Percentiles rank a stretch among this genome's conserved stretches.
Evolutionary conservation across 2,797 vertebrate genomes (phyloP).

Genomic region (Myripristis murdjan): DNA sequence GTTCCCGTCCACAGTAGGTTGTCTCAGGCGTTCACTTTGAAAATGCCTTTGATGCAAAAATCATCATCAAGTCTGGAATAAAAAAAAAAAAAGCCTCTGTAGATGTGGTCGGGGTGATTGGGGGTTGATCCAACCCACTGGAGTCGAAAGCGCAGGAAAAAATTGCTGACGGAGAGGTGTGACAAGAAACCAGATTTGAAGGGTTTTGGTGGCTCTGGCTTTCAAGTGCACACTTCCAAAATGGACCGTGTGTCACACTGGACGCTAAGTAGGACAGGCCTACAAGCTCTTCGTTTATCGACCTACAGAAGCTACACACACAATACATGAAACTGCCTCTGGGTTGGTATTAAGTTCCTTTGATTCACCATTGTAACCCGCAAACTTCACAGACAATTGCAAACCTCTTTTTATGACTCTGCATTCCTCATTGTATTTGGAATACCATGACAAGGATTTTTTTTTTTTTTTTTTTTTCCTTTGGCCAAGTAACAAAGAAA

Average conservation of each 20-base stretch:
- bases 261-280: constrained; percentile 52
- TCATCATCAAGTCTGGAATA: not conserved
- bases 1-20: not conserved
- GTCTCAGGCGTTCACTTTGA: not conserved
- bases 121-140: not conserved
- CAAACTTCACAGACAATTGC: no score
- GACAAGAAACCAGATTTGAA: constrained; percentile 40
- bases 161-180: constrained; percentile 17
- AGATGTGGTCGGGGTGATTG: not conserved
- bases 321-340: constrained; percentile 65
- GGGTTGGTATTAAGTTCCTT: constrained; percentile 64
- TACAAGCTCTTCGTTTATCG: constrained; percentile 63
- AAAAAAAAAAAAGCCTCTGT: not conserved
- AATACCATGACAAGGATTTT: constrained; percentile 55
- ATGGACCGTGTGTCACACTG: constrained; percentile 26
- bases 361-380: constrained; percentile 49
- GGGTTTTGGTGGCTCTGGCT: constrained; percentile 25
- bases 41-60: constrained; percentile 1
- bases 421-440: constrained; percentile 50
- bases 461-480: constrained; percentile 42
- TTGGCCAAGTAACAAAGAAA: constrained; percentile 56
- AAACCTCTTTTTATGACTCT: constrained; percentile 48
- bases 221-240: constrained; percentile 24
- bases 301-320: constrained; percentile 44
- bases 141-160: not conserved